A percentile compares a stretch with the other conserved stretches of the same genome.
Conservation (phyloP, 2,888 invertebrate genomes). For the Eilema griseolum region DNA sequence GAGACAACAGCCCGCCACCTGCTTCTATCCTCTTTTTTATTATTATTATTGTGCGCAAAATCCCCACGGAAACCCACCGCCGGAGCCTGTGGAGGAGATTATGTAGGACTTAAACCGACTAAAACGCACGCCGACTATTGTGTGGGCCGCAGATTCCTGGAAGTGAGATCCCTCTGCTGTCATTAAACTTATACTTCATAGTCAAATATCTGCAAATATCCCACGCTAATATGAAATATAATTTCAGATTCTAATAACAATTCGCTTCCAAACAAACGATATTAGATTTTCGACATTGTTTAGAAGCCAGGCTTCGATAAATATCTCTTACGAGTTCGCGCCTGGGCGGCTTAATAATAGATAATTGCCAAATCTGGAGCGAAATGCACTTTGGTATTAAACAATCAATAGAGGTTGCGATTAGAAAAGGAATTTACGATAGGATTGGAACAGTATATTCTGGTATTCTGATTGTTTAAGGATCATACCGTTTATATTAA, state of each 20-base stretch:
- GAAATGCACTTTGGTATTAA: conserved; percentile 39
- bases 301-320: conserved; percentile 48
- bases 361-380: conserved; percentile 34
- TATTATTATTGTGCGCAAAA: too few species aligned
- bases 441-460: conserved; percentile 4
- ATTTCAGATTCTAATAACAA: conserved; percentile 39
- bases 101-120: too few species aligned
- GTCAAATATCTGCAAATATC: conserved; percentile 27
- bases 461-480: background rate
- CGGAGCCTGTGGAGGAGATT: too few species aligned
- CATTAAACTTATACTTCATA: too few species aligned
- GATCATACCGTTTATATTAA: background rate
- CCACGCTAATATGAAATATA: conserved; percentile 49
- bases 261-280: conserved; percentile 19
- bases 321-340: conserved; percentile 43
- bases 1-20: too few species aligned
- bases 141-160: too few species aligned
- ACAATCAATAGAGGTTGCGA: conserved; percentile 38
- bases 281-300: conserved; percentile 52
- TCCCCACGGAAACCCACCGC: too few species aligned
- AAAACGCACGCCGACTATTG: too few species aligned
- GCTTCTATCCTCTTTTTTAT: too few species aligned
- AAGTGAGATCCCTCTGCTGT: too few species aligned
- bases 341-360: conserved; percentile 46
- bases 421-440: conserved; percentile 27